Conservation (phyloP, 2,888 invertebrate genomes). For the Allacma fusca region DNA sequence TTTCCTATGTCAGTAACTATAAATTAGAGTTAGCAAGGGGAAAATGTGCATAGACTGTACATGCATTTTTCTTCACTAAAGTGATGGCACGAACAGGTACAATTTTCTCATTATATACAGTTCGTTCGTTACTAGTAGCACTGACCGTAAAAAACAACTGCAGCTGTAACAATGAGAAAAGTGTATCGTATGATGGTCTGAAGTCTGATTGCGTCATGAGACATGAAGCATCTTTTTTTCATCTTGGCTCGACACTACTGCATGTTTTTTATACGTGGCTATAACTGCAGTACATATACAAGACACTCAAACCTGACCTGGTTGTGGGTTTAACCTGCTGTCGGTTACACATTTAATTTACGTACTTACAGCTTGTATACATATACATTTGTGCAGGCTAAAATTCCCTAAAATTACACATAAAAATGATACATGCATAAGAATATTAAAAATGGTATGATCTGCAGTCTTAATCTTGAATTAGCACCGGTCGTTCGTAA, state of each 20-base stretch:
- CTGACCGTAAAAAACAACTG: neutral
- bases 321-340: neutral
- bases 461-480: neutral
- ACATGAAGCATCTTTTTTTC: neutral
- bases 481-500: too few relatives aligned
- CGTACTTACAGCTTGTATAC: neutral
- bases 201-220: neutral
- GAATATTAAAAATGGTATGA: neutral
- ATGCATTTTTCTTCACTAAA: too few relatives aligned
- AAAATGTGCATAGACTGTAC: too few relatives aligned
- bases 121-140: slow-evolving; percentile 5
- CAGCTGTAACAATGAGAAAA: neutral
- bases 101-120: neutral
- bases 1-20: too few relatives aligned
- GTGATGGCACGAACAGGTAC: neutral
- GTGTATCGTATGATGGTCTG: neutral
- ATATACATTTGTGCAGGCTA: neutral
- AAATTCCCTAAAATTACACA: too few relatives aligned
- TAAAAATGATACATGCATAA: too few relatives aligned
- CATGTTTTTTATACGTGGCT: neutral
- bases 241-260: neutral
- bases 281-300: neutral
- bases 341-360: neutral
- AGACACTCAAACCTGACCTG: neutral
- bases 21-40: too few relatives aligned